Base-by-base conservation (phyloP, 2,888 invertebrate genomes). In the Rapana venosa region DNA sequence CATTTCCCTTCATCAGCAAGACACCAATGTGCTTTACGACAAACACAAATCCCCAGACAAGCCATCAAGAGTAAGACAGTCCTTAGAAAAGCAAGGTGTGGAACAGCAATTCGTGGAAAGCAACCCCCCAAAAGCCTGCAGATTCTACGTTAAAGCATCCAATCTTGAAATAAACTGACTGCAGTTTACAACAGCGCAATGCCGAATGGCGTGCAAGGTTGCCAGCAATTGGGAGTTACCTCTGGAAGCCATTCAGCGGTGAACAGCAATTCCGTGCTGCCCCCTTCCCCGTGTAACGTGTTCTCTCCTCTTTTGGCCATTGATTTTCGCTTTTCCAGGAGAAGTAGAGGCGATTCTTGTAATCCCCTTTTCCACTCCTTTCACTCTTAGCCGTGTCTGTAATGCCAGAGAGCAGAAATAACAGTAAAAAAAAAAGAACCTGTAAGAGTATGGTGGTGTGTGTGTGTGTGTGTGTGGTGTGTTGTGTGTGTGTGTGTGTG, bases 251-350 rank as follows among this genome's bases (percentile, higher is more conserved):
- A 32, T 86, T 58, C 86, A 35, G 56, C 5, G 22, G 58, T 13
- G 22, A 35, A 66, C n/a, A 58, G 86, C 86, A 86, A 86, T 86
- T n/a, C 86, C 86, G 4, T 32, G 56, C 66, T 86, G 22, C 66
- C 30, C n/a, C 22, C 86, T 8, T 26, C 0, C 58, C 30, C 6
- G 35, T 22, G 15, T 30, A 66, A 86, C 32, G 35, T 66, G 66
- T 30, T 88, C 81, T 87, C 32, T 47, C 22, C 74, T 32, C 58
- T 81, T 81, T 32, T 30, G 2, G 0, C 32, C 66, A 36, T 81
- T 81, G 61, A 35, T 81, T 88, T 88, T 79, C 79, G 61, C 81
- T 81, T 87, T 74, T 79, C 26, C 36, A 77, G 17, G 61, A 36
- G 81, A 47, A 26, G 47, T 36, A 26, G 81, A 1, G 17, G 66